Percentiles rank a stretch among this genome's conserved stretches.
These are phyloP conservation scores for Neuroterus valhalla DNA, from an alignment of 1,140 invertebrate species.

Conservation along the genomic window DNA sequence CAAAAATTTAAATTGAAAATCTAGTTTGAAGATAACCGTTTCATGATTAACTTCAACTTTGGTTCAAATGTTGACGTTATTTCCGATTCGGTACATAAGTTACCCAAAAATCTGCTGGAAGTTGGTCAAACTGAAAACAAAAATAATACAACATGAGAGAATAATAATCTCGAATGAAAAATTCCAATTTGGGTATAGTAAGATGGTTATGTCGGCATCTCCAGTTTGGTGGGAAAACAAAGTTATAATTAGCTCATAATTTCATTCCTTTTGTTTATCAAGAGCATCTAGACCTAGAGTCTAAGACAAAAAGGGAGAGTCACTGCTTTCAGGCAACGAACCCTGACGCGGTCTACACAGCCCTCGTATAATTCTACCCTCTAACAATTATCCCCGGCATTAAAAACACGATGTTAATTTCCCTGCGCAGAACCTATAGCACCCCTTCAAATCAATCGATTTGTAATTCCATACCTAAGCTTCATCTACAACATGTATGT, in stretches of 20 bases:
- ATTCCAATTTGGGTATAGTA: background rate
- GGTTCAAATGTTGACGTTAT: background rate
- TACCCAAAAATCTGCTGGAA: background rate
- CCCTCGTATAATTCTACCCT: constrained; percentile 73
- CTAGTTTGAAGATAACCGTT: background rate
- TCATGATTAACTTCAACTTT: background rate
- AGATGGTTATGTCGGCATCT: background rate
- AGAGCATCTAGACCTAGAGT: constrained; percentile 15
- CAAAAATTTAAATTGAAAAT: background rate
- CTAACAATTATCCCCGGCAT: constrained; percentile 73
- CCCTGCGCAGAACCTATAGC: constrained; percentile 59
- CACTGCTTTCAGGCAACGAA: constrained; percentile 63
- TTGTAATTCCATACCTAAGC: constrained; percentile 69
- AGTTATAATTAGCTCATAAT: constrained; percentile 16
- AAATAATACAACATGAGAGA: constrained; percentile 6
- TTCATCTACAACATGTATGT: constrained; percentile 48
- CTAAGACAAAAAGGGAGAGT: constrained; percentile 59
- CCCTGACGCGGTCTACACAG: constrained; percentile 58
- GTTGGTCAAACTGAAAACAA: background rate
- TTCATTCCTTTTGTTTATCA: constrained; percentile 15
- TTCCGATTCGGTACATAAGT: background rate
- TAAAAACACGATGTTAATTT: constrained; percentile 76
- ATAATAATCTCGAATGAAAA: constrained; percentile 4
- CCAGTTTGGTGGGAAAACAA: background rate
- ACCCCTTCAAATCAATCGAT: constrained; percentile 73